Evolutionary conservation across 2,888 invertebrate species (phyloP).

Genomic region (Heliconius erato): DNA sequence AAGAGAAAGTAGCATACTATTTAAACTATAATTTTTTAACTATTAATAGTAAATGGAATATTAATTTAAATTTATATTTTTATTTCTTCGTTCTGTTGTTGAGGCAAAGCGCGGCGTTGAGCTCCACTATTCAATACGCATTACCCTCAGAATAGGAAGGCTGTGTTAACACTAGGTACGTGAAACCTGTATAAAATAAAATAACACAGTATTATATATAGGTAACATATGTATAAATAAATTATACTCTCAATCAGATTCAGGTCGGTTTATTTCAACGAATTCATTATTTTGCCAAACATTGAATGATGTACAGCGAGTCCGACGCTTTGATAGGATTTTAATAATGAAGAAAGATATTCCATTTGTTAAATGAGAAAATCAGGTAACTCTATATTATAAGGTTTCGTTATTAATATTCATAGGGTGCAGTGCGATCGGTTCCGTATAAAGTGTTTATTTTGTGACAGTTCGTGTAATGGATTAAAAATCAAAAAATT

Average conservation of each 20-base stretch:
- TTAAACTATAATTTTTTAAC: no score
- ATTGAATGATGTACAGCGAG: conserved; percentile 24
- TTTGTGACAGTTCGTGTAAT: background rate
- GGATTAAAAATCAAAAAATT: no score
- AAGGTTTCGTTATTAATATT: conserved; percentile 1
- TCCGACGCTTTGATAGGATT: conserved; percentile 14
- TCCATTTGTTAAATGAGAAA: conserved; percentile 9
- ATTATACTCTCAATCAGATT: conserved; percentile 35
- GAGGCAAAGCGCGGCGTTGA: no score
- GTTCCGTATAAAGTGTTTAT: background rate
- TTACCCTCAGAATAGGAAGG: no score
- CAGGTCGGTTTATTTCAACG: conserved; percentile 33
- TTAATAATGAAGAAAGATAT: conserved; percentile 15
- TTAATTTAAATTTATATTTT: no score
- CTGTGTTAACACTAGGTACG: no score
- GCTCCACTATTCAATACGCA: no score
- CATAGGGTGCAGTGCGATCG: background rate
- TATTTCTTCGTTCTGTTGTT: no score
- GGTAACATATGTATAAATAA: conserved; percentile 9
- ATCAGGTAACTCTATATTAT: conserved; percentile 8
- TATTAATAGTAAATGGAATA: no score
- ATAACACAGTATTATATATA: no score
- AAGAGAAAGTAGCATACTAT: no score
- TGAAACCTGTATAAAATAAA: no score
- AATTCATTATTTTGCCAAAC: conserved; percentile 34